These are phyloP conservation scores for Malacosoma neustria DNA, from an alignment of 2,888 invertebrate species.

Conservation along the genomic window DNA sequence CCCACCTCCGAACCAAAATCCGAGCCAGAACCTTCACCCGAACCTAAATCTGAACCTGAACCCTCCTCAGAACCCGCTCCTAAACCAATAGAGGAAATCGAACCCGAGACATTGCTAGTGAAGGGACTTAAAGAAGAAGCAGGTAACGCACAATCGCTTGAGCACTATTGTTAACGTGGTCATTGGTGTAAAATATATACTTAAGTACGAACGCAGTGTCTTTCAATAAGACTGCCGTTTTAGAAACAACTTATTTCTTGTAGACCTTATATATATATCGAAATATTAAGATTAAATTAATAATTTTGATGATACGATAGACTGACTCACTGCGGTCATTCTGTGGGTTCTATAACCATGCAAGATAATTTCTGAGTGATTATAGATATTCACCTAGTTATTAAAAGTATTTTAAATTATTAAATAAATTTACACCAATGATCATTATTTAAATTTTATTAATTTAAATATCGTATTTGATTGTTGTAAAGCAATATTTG, in stretches of 20 bases:
- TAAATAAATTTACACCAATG: neutral
- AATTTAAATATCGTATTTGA: neutral
- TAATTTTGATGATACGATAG: neutral
- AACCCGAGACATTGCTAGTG: constrained; percentile 66
- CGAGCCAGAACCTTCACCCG: constrained; percentile 48
- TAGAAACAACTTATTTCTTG: neutral
- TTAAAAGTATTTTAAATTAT: too few species aligned
- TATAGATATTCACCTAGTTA: too few species aligned
- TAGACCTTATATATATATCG: constrained; percentile 6
- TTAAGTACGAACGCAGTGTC: too few species aligned
- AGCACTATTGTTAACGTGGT: constrained; percentile 1
- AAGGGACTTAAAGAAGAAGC: constrained; percentile 65
- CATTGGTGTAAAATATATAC: constrained; percentile 4
- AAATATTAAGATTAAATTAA: constrained; percentile 2
- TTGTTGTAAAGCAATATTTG: neutral
- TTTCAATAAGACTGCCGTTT: neutral
- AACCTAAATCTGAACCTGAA: constrained; percentile 54
- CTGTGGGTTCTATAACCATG: too few species aligned
- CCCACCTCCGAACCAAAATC: constrained; percentile 57
- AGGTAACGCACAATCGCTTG: constrained; percentile 63
- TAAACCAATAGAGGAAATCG: constrained; percentile 48
- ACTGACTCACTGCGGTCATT: too few species aligned
- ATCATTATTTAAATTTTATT: neutral
- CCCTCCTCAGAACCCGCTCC: constrained; percentile 45
- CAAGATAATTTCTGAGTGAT: too few species aligned